Evolutionary conservation across 2,797 vertebrate species (phyloP).

Genomic region (Geotrypetes seraphini): DNA sequence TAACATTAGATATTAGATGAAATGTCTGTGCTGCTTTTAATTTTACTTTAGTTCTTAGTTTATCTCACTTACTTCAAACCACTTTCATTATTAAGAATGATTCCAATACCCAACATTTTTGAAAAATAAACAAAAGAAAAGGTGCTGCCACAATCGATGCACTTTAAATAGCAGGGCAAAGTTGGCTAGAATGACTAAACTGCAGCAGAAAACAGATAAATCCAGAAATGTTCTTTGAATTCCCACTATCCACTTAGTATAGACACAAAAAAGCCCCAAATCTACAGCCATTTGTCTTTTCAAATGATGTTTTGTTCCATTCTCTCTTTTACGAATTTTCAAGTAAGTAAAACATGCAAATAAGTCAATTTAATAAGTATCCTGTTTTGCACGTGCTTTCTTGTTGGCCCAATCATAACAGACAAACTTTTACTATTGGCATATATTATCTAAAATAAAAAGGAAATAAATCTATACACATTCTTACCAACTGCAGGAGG

Average conservation of each 20-base stretch:
- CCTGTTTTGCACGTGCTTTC: no score
- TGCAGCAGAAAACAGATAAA: conserved; percentile 22
- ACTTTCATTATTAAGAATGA: conserved; percentile 27
- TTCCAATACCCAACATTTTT: conserved; percentile 38
- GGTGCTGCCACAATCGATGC: conserved; percentile 36
- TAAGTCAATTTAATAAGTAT: no score
- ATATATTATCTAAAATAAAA: no score
- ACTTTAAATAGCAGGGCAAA: conserved; percentile 31
- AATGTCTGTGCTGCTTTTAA: conserved; percentile 45
- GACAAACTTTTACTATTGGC: no score
- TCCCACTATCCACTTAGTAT: conserved; percentile 6
- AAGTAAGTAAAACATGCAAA: no score
- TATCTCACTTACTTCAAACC: conserved; percentile 47
- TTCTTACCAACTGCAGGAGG: no score
- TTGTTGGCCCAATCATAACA: no score
- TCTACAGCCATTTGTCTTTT: conserved; percentile 9
- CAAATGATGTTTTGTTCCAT: background rate
- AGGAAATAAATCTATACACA: no score
- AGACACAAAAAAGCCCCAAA: conserved; percentile 12
- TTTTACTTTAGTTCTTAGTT: conserved; percentile 54
- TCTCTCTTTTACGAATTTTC: no score
- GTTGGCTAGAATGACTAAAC: conserved; percentile 32
- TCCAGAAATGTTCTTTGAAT: conserved; percentile 17
- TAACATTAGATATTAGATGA: conserved; percentile 36
- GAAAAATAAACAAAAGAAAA: conserved; percentile 47